Evolutionary conservation across 2,888 invertebrate species (phyloP).

Genomic region (Homarus gammarus): DNA sequence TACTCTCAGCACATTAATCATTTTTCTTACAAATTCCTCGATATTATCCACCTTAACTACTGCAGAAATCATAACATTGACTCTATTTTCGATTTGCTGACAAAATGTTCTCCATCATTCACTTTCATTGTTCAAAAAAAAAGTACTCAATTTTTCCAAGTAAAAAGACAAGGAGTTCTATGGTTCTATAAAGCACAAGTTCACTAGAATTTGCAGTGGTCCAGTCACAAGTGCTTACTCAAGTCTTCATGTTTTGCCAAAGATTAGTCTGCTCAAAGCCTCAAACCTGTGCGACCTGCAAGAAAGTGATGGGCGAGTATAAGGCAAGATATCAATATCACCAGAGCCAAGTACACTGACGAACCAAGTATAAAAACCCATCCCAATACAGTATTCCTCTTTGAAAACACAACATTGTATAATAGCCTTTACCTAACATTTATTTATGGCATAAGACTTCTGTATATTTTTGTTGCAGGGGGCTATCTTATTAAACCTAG

Average conservation of each 20-base stretch:
- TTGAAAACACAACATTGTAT: too few species aligned
- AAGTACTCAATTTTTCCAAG: neutral
- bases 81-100: neutral
- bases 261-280: conserved; percentile 29
- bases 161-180: neutral
- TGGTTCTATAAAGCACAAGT: neutral
- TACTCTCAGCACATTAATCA: neutral
- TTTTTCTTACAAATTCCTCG: neutral
- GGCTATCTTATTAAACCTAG: too few species aligned
- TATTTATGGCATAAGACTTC: too few species aligned
- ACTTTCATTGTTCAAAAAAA: neutral
- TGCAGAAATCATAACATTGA: neutral
- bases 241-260: conserved; percentile 40
- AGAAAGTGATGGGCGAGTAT: conserved; percentile 49
- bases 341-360: conserved; percentile 5
- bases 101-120: neutral
- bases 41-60: neutral
- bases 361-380: neutral
- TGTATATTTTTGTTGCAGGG: too few species aligned
- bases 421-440: too few species aligned
- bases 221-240: neutral
- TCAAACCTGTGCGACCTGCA: conserved; percentile 52
- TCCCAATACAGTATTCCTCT: too few species aligned
- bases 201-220: neutral
- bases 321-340: conserved; percentile 21